A percentile compares a stretch with the other conserved stretches of the same genome.
These are phyloP conservation scores for Meloidogyne chitwoodi DNA, from an alignment of 1,140 invertebrate genomes.

Conservation along the genomic window DNA sequence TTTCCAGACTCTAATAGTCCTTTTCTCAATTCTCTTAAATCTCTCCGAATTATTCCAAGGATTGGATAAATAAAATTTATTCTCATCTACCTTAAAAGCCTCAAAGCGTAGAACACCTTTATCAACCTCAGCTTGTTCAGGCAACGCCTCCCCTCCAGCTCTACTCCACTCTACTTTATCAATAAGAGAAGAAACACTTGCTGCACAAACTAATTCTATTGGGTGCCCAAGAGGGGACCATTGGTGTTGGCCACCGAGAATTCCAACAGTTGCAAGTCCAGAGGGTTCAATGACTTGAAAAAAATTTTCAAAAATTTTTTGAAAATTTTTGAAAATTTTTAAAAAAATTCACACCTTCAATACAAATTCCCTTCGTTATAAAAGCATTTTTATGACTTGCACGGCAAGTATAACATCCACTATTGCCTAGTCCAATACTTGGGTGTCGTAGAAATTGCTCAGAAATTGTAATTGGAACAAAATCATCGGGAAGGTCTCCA, in stretches of 20 bases:
- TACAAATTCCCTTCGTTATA: conserved; percentile 59
- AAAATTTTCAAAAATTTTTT: not conserved
- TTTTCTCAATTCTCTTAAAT: too few relatives aligned
- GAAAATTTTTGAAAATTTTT: conserved; percentile 27
- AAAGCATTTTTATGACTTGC: conserved; percentile 54
- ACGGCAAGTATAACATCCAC: conserved; percentile 56
- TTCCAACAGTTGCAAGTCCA: conserved; percentile 50
- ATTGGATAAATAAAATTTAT: too few relatives aligned
- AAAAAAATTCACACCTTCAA: conserved; percentile 43
- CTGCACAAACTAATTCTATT: conserved; percentile 52
- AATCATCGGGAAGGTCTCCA: conserved; percentile 59
- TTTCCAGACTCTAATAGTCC: not conserved
- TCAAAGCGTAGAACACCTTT: conserved; percentile 56
- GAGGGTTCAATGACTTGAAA: conserved; percentile 49
- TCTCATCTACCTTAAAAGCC: conserved; percentile 45
- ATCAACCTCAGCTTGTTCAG: conserved; percentile 52
- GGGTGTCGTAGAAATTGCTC: conserved; percentile 59
- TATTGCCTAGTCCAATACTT: conserved; percentile 52
- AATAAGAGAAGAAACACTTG: conserved; percentile 52
- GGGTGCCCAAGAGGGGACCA: conserved; percentile 53
- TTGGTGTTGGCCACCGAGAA: conserved; percentile 53
- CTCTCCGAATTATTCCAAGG: too few relatives aligned
- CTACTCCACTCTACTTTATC: conserved; percentile 52
- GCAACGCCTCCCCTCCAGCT: conserved; percentile 36
- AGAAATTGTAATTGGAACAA: conserved; percentile 56